Percentiles rank a stretch among this genome's conserved stretches.
Evolutionary conservation across 2,888 invertebrate genomes (phyloP).

Genomic region (Trilocha varians): DNA sequence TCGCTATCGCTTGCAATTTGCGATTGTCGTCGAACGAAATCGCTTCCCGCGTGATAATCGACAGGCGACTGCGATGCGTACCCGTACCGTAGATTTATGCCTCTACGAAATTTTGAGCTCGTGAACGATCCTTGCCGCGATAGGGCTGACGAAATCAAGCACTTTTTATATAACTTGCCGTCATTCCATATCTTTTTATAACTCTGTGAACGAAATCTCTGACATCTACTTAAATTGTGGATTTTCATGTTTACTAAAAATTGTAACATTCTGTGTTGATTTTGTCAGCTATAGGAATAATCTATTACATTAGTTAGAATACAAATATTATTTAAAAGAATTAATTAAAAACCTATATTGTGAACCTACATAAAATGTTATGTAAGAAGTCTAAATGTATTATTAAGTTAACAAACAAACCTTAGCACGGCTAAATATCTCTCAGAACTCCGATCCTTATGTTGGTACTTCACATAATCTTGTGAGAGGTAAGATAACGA

Average conservation of each 20-base stretch:
- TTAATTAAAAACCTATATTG: too few species aligned
- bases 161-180: slow-evolving; percentile 19
- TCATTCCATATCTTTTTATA: neutral
- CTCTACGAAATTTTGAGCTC: slow-evolving; percentile 36
- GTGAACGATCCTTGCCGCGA: slow-evolving; percentile 24
- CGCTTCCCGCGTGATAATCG: slow-evolving; percentile 47
- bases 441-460: neutral
- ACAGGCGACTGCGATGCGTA: slow-evolving; percentile 33
- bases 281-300: too few species aligned
- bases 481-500: neutral
- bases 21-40: slow-evolving; percentile 25
- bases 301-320: too few species aligned
- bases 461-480: neutral
- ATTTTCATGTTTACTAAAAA: too few species aligned
- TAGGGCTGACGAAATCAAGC: slow-evolving; percentile 22
- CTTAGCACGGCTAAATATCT: neutral
- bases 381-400: neutral
- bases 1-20: slow-evolving; percentile 38
- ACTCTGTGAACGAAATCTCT: too few species aligned
- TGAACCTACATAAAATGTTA: neutral
- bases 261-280: too few species aligned
- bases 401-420: neutral
- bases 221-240: too few species aligned
- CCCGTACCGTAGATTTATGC: slow-evolving; percentile 42
- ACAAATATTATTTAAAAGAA: too few species aligned